phyloP scores from a whole-genome alignment of 2,113 vertebrate genomes.

The Saguinus midas region DNA sequence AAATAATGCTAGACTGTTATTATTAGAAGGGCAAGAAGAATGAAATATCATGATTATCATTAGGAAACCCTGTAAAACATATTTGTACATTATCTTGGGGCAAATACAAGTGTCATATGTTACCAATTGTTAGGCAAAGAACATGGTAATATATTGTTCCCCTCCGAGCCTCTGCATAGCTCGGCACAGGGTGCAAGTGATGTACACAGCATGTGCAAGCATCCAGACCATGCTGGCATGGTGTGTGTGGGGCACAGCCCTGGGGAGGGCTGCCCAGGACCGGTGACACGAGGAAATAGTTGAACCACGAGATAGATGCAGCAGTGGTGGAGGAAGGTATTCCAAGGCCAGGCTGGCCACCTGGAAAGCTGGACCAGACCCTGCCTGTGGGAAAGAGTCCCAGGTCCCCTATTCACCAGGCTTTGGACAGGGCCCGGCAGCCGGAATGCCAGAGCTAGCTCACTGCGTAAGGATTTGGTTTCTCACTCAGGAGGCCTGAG shows the following conservation, averaged over 20 bases:
- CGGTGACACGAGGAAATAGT: neutral
- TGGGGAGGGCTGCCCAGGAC: neutral
- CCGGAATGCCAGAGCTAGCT: accelerated
- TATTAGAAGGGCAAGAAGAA: slow-evolving; percentile 80
- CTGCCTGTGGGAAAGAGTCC: too few species aligned
- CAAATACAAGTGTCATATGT: slow-evolving; percentile 76
- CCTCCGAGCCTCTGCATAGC: slow-evolving; percentile 16
- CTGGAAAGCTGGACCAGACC: neutral
- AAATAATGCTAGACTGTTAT: slow-evolving; percentile 71
- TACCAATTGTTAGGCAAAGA: slow-evolving; percentile 79
- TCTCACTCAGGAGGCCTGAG: neutral
- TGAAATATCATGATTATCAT: slow-evolving; percentile 78
- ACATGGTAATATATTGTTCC: slow-evolving; percentile 40
- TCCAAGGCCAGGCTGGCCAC: accelerated
- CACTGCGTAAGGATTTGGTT: accelerated
- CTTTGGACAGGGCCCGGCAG: accelerated
- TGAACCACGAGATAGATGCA: accelerated
- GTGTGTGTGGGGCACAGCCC: too few species aligned
- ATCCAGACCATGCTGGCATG: accelerated
- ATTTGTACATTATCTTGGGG: slow-evolving; percentile 79
- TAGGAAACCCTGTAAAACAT: slow-evolving; percentile 77
- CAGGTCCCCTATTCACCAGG: accelerated
- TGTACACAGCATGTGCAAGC: accelerated
- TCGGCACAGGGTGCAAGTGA: neutral
- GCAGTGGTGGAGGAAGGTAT: accelerated